A percentile compares a stretch with the other conserved stretches of the same genome.
These are phyloP conservation scores for Drosophila pegasa DNA, from an alignment of 2,888 invertebrate species.

Conservation along the genomic window DNA sequence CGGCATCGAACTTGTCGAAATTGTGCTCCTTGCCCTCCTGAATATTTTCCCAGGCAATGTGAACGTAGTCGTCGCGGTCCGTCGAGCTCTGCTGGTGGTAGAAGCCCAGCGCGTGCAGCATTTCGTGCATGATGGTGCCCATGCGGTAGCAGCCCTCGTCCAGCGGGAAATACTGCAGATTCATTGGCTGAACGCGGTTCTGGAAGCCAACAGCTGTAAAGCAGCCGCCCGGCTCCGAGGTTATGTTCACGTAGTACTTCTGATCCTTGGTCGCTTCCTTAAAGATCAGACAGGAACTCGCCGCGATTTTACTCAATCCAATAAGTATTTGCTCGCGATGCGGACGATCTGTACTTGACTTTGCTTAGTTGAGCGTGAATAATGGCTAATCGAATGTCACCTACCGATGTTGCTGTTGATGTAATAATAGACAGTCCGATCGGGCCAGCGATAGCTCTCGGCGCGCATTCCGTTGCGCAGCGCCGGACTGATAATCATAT, in stretches of 20 bases:
- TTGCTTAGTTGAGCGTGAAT: neutral
- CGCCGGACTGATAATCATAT: conserved; percentile 87
- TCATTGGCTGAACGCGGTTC: conserved; percentile 82
- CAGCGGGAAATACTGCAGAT: conserved; percentile 44
- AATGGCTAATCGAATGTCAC: conserved; percentile 81
- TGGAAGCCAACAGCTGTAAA: conserved; percentile 90
- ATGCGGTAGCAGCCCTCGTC: conserved; percentile 70
- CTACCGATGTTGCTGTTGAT: conserved; percentile 66
- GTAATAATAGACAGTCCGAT: conserved; percentile 88
- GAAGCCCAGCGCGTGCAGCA: conserved; percentile 91
- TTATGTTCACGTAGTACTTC: conserved; percentile 73
- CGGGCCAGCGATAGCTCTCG: conserved; percentile 87
- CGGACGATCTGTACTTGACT: conserved; percentile 81
- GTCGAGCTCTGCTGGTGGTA: conserved; percentile 90
- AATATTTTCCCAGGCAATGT: conserved; percentile 84
- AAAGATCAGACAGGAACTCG: conserved; percentile 90
- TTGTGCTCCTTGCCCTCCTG: conserved; percentile 87
- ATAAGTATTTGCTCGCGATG: conserved; percentile 88
- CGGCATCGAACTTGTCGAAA: conserved; percentile 88
- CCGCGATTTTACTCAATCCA: conserved; percentile 90
- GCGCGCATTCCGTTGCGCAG: conserved; percentile 87
- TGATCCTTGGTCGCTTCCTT: conserved; percentile 86
- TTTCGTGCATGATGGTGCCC: conserved; percentile 89
- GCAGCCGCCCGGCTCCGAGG: conserved; percentile 86
- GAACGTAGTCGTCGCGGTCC: conserved; percentile 89